These are phyloP conservation scores for Malurus leucopterus DNA, from an alignment of 2,797 vertebrate species.

Conservation along the genomic window DNA sequence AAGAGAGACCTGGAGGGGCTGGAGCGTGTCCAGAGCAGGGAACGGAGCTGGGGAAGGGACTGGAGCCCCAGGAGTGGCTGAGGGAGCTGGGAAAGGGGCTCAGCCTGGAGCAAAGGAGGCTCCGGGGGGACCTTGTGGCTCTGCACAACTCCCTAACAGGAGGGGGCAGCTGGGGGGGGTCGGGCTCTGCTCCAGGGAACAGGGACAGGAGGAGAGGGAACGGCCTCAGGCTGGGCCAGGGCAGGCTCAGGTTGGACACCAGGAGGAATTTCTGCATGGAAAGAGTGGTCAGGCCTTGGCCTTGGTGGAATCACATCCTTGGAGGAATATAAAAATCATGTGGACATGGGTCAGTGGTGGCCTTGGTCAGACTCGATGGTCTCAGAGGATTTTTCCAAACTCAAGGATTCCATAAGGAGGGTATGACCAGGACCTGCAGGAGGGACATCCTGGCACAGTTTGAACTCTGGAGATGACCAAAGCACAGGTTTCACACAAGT, in stretches of 20 bases:
- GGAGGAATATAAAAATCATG: neutral
- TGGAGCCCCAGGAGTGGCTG: neutral
- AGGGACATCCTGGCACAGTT: neutral
- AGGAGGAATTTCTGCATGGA: fast-evolving
- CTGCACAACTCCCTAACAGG: neutral
- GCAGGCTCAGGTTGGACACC: fast-evolving
- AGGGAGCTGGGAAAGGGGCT: neutral
- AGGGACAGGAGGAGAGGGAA: neutral
- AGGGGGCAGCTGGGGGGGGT: neutral
- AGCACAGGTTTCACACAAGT: neutral
- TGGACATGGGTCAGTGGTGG: neutral
- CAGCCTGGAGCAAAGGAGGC: neutral
- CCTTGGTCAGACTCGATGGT: neutral
- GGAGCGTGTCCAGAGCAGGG: neutral
- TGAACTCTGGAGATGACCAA: neutral
- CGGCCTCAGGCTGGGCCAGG: neutral
- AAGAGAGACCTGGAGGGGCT: neutral
- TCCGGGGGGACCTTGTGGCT: neutral
- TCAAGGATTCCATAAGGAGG: neutral
- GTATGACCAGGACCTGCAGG: neutral
- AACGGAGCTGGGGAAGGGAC: neutral
- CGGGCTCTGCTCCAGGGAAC: neutral
- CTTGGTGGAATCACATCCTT: neutral
- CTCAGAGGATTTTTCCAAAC: neutral
- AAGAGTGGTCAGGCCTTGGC: neutral